Base-by-base conservation (phyloP, 1,140 invertebrate genomes). In the Zaprionus lachaisei region DNA sequence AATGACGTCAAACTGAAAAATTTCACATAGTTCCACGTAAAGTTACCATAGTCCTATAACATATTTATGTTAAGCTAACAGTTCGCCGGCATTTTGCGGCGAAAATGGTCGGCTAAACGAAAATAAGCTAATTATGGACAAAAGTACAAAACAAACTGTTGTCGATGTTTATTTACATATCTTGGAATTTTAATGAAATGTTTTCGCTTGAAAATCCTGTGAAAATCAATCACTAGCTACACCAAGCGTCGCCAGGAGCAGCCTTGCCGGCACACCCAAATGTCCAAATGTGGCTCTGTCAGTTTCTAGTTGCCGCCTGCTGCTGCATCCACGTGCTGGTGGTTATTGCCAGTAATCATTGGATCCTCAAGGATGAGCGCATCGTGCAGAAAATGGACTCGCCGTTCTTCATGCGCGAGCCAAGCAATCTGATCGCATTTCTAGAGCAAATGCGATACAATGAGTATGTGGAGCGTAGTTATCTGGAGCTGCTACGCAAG, bases 341-440 rank as follows among this genome's bases (percentile, higher is more conserved):
- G 4, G 56, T 65, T 4, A 26, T 26, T 11, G 84, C 84, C 26
- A 82, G 85, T 51, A 92, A 92, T 58, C 92, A 92, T 41, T 92
- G 92, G 90, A 79, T 91, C 20, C 62, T 92, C 1, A 82, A 90
- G 38, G 91, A 92, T 60, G 87, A 89, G 37, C 83, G 80, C 26
- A 92, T 92, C 37, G 75, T 84, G 7, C 80, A 81, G 31, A 91
- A 96, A 94, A 72, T 94, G 49, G 94, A 97, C 86, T 97, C 97
- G 5, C 95, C 96, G 2, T 98, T 96, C 93, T 95, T 96, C 93
- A 94, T 98, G 93, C 94, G 95, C 41, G 93, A 95, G 62, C 96
- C 97, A 0, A 95, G 97, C 91, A 97, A 98, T 93, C 93, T 98
- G 26, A 92, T 97, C 54, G 95, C 95, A 1, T 95, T 98, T 91